A percentile compares a stretch with the other conserved stretches of the same genome.
phyloP scores from a whole-genome alignment of 2,888 invertebrate genomes.

The Smittia aterrima region DNA sequence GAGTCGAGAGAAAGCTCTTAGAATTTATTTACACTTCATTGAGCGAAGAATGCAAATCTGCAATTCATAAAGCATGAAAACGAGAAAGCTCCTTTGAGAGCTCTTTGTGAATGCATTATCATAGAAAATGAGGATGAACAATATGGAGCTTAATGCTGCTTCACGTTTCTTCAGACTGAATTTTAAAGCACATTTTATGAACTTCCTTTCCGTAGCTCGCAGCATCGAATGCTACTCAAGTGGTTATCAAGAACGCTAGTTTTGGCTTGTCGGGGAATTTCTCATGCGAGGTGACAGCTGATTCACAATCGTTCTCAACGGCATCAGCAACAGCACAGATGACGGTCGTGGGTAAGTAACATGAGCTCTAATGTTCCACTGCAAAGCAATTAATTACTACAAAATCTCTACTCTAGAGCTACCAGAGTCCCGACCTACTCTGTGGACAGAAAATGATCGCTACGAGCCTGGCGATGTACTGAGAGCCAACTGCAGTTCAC shows the following conservation, averaged over 20 bases:
- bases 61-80: conserved; percentile 16
- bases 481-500: conserved; percentile 75
- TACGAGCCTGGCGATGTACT: conserved; percentile 74
- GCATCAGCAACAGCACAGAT: conserved; percentile 64
- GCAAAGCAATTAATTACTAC: not conserved
- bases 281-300: conserved; percentile 76
- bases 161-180: not conserved
- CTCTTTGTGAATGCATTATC: conserved; percentile 46
- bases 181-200: not conserved
- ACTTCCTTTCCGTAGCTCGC: conserved; percentile 59
- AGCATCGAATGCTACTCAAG: conserved; percentile 72
- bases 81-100: conserved; percentile 10
- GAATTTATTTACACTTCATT: conserved; percentile 17
- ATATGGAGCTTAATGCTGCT: not conserved
- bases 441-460: conserved; percentile 70
- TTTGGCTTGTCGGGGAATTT: conserved; percentile 72
- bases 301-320: conserved; percentile 68
- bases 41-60: not conserved
- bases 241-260: conserved; percentile 67
- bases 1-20: not conserved
- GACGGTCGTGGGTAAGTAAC: conserved; percentile 71
- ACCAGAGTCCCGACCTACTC: conserved; percentile 66
- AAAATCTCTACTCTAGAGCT: conserved; percentile 59
- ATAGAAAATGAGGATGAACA: conserved; percentile 56
- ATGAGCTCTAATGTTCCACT: not conserved